Evolutionary conservation across 1,140 invertebrate species (phyloP).

Genomic region (Brachionus paranguensis): DNA sequence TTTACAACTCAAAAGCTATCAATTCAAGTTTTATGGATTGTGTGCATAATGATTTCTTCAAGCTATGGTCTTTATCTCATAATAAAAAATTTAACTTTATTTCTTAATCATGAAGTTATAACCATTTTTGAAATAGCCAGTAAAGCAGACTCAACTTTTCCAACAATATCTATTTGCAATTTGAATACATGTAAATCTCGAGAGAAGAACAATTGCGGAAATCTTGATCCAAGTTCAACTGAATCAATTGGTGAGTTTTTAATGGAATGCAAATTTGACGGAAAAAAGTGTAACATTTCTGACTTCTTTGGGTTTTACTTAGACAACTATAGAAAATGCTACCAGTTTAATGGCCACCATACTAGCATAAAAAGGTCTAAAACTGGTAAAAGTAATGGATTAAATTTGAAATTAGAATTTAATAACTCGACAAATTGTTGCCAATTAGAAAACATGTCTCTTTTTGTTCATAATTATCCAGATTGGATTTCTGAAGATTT

Average conservation of each 20-base stretch:
- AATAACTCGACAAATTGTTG: neutral
- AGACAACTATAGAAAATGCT: neutral
- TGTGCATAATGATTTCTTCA: neutral
- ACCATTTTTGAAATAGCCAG: neutral
- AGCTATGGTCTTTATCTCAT: neutral
- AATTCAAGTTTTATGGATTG: neutral
- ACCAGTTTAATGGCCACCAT: neutral
- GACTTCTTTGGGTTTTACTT: neutral
- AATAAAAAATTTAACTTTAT: neutral
- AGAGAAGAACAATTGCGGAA: neutral
- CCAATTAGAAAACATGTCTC: neutral
- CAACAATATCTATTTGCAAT: conserved; percentile 14
- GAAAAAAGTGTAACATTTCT: neutral
- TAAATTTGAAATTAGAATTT: neutral
- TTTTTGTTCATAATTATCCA: conserved; percentile 4
- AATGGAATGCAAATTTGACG: neutral
- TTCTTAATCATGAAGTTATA: neutral
- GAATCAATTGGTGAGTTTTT: neutral
- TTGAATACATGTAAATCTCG: neutral
- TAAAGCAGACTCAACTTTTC: neutral
- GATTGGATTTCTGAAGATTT: neutral
- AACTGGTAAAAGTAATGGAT: neutral
- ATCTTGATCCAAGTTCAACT: neutral
- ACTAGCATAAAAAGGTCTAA: neutral
- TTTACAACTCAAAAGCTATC: neutral